Percentiles rank a stretch among this genome's conserved stretches.
Conservation (phyloP, 2,113 vertebrate species). For the Elaphurus davidianus region DNA sequence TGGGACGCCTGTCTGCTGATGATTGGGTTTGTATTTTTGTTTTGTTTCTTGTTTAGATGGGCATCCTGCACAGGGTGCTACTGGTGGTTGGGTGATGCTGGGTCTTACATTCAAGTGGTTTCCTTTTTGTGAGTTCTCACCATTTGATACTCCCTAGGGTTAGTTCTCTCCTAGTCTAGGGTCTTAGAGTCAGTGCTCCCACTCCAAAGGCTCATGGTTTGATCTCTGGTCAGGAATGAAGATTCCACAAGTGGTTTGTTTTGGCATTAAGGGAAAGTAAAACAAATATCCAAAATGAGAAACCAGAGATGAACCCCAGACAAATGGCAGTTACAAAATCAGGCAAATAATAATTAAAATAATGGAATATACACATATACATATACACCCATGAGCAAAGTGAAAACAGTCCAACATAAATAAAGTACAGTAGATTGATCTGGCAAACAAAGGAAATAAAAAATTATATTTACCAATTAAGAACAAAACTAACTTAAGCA, state of each 20-base stretch:
- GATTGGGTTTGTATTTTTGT: background rate
- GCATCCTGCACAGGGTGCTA: fast-evolving
- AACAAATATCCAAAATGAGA: background rate
- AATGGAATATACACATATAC: background rate
- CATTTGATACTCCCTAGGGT: background rate
- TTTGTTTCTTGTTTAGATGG: background rate
- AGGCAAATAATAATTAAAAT: background rate
- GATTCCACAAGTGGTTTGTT: background rate
- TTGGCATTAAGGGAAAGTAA: background rate
- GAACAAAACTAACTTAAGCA: background rate
- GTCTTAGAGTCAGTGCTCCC: background rate
- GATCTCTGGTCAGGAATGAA: background rate
- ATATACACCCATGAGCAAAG: background rate
- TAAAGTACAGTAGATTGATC: background rate
- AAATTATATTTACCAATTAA: background rate
- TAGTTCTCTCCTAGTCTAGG: background rate
- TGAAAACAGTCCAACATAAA: background rate
- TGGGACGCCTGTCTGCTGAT: background rate
- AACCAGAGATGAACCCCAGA: background rate
- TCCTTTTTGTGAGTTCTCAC: background rate
- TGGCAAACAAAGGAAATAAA: background rate
- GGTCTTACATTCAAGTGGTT: background rate
- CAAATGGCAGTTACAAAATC: background rate
- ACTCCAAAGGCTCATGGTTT: background rate
- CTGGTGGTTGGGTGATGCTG: background rate